Evolutionary conservation across 35 echinoderm and acorn worm genomes (phyloP).

Genomic region (Ptychodera flava): DNA sequence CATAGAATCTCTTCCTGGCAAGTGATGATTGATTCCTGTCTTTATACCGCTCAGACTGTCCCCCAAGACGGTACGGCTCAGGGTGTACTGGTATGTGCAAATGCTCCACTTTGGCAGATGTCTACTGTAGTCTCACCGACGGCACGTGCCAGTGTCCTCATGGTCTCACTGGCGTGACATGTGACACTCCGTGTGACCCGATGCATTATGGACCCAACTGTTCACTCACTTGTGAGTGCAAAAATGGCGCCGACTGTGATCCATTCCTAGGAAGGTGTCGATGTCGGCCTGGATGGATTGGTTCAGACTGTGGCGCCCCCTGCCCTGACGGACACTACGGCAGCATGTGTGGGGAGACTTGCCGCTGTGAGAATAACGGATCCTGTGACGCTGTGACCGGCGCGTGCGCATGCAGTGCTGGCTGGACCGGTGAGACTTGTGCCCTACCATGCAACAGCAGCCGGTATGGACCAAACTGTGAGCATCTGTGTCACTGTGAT

Average conservation of each 20-base stretch:
- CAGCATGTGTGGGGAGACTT: slow-evolving; percentile 46
- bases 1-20: too few relatives aligned
- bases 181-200: background rate
- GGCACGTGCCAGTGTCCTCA: slow-evolving; percentile 42
- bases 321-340: background rate
- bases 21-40: too few relatives aligned
- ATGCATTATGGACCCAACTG: slow-evolving; percentile 44
- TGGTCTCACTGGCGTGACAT: slow-evolving; percentile 23
- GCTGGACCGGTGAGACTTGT: slow-evolving; percentile 50
- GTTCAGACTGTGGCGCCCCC: slow-evolving; percentile 8
- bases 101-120: background rate
- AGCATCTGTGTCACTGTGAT: slow-evolving; percentile 30
- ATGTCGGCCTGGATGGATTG: slow-evolving; percentile 44
- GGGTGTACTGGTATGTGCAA: slow-evolving; percentile 3
- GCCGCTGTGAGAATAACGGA: slow-evolving; percentile 56
- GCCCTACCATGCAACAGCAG: slow-evolving; percentile 7
- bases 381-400: slow-evolving; percentile 34
- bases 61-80: background rate
- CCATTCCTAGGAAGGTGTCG: slow-evolving; percentile 50
- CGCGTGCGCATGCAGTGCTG: slow-evolving; percentile 37
- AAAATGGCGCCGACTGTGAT: slow-evolving; percentile 54
- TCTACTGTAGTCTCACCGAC: slow-evolving; percentile 13
- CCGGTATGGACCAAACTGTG: slow-evolving; percentile 39
- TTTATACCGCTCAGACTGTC: background rate
- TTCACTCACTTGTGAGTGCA: slow-evolving; percentile 60